Evolutionary conservation across 1,140 invertebrate genomes (phyloP), one percentile per base, ranked within the genome.

Genomic region (Drosophila subpulchrella): DNA sequence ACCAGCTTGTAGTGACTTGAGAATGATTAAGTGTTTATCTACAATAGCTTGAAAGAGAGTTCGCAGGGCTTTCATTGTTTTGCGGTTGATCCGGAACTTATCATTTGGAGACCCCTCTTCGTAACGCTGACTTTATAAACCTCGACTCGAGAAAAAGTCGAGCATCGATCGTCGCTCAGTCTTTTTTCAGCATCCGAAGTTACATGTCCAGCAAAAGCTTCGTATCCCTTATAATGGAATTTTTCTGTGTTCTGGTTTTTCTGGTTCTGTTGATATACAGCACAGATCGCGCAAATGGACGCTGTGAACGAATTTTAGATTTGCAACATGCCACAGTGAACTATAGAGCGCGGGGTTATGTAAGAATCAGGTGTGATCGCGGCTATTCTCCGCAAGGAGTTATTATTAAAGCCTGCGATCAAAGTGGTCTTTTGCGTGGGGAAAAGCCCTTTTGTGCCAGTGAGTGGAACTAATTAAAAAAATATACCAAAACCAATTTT

Each of bases 371-470:
- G 5, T 89, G 84, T 20, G 11, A 36, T 32, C 3, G 4, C 1
- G 50, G 41, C 0, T 84, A 63, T 11, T 0, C 0, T 0, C 46
- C 89, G 0, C 54, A 75, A 15, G 84, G 84, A 12, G 7, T 10
- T 2, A 0, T 2, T 6, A 2, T 24, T 1, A 0, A 44, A 0
- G 15, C 1, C 6, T 88, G 81, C 13, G 47, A 46, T 6, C 0
- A 0, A 1, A 4, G 44, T 27, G 81, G 85, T 2, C 65, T 62
- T 0, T 0, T 81, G 6, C 50, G 3, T 0, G 85, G 81, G 7
- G 62, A 75, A 7, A 46, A 51, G 1, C 84, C 85, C 6, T 51
- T 81, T 7, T 89, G 84, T 78, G 84, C 80, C 36, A 77, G 84
- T 88, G 34, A 89, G 84, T 89, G 32, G 1, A 5, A 6, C 6